Conservation (phyloP, 2,113 vertebrate species). For the Himantopus leucocephalus region DNA sequence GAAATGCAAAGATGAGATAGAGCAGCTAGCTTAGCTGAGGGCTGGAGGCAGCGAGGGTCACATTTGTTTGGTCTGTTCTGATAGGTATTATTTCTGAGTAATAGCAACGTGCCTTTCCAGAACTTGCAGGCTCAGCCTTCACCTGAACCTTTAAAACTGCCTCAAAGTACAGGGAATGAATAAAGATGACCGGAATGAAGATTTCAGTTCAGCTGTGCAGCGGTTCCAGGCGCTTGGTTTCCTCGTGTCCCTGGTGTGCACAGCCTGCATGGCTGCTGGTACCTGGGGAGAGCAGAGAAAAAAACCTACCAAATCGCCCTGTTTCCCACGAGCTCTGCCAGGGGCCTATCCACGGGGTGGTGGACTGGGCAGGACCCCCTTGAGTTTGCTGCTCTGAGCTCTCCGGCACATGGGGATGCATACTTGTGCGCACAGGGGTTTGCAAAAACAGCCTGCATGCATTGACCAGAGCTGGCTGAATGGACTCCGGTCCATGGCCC, state of each 20-base stretch:
- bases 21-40: background rate
- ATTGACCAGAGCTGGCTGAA: background rate
- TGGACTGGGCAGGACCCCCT: background rate
- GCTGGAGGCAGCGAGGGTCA: background rate
- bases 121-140: constrained; percentile 36
- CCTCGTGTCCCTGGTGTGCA: background rate
- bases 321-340: background rate
- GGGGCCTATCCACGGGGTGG: background rate
- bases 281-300: background rate
- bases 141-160: background rate
- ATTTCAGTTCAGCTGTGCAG: background rate
- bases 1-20: background rate
- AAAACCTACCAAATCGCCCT: background rate
- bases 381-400: background rate
- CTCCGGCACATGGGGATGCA: too few species aligned
- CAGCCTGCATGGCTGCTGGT: background rate
- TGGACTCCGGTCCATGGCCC: background rate
- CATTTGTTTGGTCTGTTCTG: constrained; percentile 1
- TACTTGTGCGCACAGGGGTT: background rate
- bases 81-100: background rate
- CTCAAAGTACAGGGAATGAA: background rate
- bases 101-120: background rate
- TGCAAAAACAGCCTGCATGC: background rate
- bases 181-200: background rate
- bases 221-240: background rate